phyloP scores from a whole-genome alignment of 2,888 invertebrate genomes.

The Philereme vetulata region DNA sequence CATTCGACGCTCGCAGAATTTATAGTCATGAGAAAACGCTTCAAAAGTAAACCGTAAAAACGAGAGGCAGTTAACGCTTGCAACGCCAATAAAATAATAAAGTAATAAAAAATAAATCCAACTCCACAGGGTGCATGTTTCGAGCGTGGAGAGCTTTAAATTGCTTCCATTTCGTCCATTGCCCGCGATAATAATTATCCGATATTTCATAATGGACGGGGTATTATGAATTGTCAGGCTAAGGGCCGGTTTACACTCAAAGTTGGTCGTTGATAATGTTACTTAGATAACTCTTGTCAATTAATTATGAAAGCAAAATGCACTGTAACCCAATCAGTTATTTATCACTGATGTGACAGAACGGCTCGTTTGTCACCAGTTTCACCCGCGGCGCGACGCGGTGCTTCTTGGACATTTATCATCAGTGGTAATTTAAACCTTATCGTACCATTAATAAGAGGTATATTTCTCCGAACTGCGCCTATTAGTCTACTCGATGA shows the following conservation, averaged over 20 bases:
- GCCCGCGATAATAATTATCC: constrained; percentile 56
- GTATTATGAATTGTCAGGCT: constrained; percentile 58
- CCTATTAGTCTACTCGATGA: constrained; percentile 72
- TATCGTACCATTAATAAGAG: constrained; percentile 53
- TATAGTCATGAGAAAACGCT: constrained; percentile 61
- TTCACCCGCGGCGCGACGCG: constrained; percentile 73
- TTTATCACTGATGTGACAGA: constrained; percentile 80
- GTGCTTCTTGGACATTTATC: constrained; percentile 71
- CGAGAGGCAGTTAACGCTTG: constrained; percentile 67
- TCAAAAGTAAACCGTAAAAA: constrained; percentile 74
- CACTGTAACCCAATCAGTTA: constrained; percentile 81
- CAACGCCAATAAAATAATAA: constrained; percentile 76
- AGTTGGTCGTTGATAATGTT: constrained; percentile 54
- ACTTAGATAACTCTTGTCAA: constrained; percentile 72
- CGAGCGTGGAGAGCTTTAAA: constrained; percentile 57
- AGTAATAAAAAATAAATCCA: constrained; percentile 67
- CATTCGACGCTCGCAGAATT: constrained; percentile 66
- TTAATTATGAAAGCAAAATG: constrained; percentile 80
- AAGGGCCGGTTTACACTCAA: constrained; percentile 54
- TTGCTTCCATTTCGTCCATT: constrained; percentile 62
- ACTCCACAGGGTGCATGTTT: constrained; percentile 62
- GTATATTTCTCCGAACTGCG: constrained; percentile 49
- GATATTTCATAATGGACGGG: constrained; percentile 56
- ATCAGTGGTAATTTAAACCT: constrained; percentile 59
- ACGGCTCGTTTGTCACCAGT: constrained; percentile 78